Base-by-base conservation (phyloP, 2,888 invertebrate genomes). In the Plagiodera versicolora region DNA sequence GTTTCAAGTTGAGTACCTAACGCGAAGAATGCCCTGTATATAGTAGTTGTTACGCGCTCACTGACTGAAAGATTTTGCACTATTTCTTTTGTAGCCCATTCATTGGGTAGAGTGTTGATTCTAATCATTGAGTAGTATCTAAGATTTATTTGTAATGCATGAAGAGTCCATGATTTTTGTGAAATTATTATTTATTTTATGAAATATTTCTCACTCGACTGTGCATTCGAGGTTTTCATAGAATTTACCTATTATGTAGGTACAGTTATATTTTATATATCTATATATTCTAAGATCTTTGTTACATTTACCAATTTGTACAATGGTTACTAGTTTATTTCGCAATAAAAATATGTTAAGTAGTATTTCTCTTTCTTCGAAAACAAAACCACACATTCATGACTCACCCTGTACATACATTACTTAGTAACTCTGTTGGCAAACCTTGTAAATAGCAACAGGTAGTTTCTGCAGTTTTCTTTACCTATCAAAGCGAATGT, bases 221-320 rank as follows among this genome's bases (percentile, higher is more conserved):
- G 19, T 49, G 61, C 61, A 64, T 64, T 64, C 58, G 30, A 56
- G 45, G 28, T 20, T 49, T 55, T 39, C 11, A 28, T 53, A 54
- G 51, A 24, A 58, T 57, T 44, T 14, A 14, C n/a, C 39, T 39
- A 50, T 51, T 53, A 51, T 67, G 63, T 64, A 51, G 66, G 63
- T 64, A 63, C 61, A 65, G 65, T 66, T 61, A 58, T 60, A 61
- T 68, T 67, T 68, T 69, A 68, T 67, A 66, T 45, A 64, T 60
- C 61, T 32, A 55, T 58, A 61, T 49, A 50, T 63, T 67, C 64
- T 64, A 64, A 66, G 66, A 65, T 61, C 49, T 44, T 46, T 68
- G 72, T 72, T 70, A 66, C 63, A 63, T 58, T 61, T 60, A 69
- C 62, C 67, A 61, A 69, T 68, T 70, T 69, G 54, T 67, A 68